Evolutionary conservation across 2,888 invertebrate species (phyloP).

Genomic region (Drosophila ezoana): DNA sequence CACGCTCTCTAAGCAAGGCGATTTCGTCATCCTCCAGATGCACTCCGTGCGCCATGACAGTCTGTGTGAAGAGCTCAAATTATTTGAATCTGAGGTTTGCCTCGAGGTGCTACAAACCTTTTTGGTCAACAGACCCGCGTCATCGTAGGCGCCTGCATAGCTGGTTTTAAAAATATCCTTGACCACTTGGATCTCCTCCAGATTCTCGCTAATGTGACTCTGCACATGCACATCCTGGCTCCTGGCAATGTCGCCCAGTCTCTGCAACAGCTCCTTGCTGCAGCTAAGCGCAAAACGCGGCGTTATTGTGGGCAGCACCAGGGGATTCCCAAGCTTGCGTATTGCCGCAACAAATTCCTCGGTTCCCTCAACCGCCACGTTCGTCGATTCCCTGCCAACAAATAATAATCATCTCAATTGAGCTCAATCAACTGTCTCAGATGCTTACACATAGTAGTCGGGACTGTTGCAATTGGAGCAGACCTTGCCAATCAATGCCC

Average conservation of each 20-base stretch:
- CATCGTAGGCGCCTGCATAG: slow-evolving; percentile 92
- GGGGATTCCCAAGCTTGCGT: slow-evolving; percentile 86
- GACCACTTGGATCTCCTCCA: slow-evolving; percentile 89
- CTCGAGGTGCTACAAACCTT: slow-evolving; percentile 87
- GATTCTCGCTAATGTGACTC: slow-evolving; percentile 95
- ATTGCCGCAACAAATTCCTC: slow-evolving; percentile 88
- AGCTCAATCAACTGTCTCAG: background rate
- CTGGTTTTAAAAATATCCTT: slow-evolving; percentile 86
- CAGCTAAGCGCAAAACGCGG: slow-evolving; percentile 95
- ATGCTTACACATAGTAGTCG: slow-evolving; percentile 82
- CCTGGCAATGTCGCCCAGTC: slow-evolving; percentile 89
- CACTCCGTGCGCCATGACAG: slow-evolving; percentile 93
- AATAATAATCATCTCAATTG: background rate
- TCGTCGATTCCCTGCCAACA: slow-evolving; percentile 88
- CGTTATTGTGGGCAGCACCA: slow-evolving; percentile 92
- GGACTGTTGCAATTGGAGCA: slow-evolving; percentile 84
- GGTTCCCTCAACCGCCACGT: slow-evolving; percentile 88
- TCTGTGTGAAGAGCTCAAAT: slow-evolving; percentile 75
- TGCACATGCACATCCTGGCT: slow-evolving; percentile 90
- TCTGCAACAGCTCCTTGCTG: slow-evolving; percentile 88
- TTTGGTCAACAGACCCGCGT: slow-evolving; percentile 89
- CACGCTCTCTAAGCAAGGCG: slow-evolving; percentile 86
- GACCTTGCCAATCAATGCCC: slow-evolving; percentile 95
- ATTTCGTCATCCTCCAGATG: slow-evolving; percentile 90
- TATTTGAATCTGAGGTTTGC: background rate